Conservation (phyloP, 2,888 invertebrate species). For the Caenorhabditis sp. region DNA sequence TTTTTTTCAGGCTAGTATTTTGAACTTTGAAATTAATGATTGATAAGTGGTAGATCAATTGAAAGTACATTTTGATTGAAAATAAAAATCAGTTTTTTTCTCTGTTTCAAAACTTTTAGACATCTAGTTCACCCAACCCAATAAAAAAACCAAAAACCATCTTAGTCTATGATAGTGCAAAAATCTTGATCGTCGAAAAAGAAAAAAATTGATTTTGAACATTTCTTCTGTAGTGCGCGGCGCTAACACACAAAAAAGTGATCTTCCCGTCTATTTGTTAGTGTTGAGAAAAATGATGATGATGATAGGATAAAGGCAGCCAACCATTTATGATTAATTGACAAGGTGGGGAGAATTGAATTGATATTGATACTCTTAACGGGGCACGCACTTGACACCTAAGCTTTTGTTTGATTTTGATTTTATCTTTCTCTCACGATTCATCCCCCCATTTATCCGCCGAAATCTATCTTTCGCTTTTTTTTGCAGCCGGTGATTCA, state of each 20-base stretch:
- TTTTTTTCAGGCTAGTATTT: no score
- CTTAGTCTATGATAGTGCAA: not conserved
- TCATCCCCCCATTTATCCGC: not conserved
- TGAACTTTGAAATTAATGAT: no score
- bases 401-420: conserved; percentile 3
- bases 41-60: no score
- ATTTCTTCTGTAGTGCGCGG: not conserved
- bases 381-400: not conserved
- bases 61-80: no score
- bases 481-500: conserved; percentile 6
- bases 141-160: not conserved
- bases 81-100: no score
- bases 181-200: not conserved
- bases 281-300: not conserved
- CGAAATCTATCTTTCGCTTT: not conserved
- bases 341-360: not conserved
- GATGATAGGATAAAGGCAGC: not conserved
- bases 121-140: no score
- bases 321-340: not conserved
- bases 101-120: no score
- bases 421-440: not conserved
- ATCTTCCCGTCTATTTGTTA: not conserved
- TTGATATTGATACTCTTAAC: not conserved
- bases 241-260: not conserved
- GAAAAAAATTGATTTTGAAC: not conserved